A percentile compares a stretch with the other conserved stretches of the same genome.
These are phyloP conservation scores for Andrena hattorfiana DNA, from an alignment of 2,888 invertebrate species.

Conservation along the genomic window DNA sequence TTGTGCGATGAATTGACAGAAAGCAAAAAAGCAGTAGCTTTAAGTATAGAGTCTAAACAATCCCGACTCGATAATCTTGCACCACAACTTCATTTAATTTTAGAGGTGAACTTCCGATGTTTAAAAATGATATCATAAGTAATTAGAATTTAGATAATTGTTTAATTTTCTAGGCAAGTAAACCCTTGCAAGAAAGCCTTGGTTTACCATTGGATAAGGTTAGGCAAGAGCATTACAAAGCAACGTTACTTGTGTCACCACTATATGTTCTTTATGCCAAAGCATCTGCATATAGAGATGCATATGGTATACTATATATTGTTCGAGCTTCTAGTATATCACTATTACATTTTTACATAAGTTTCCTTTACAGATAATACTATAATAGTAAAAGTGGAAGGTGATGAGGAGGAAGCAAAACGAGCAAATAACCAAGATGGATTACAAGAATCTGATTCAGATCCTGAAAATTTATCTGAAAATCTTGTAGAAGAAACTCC, in stretches of 20 bases:
- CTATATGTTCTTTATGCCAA: slow-evolving; percentile 95
- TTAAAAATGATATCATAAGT: neutral
- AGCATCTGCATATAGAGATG: slow-evolving; percentile 92
- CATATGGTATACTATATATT: slow-evolving; percentile 86
- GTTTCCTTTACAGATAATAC: slow-evolving; percentile 71
- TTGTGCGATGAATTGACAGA: slow-evolving; percentile 91
- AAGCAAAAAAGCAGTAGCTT: slow-evolving; percentile 91
- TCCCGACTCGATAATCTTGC: slow-evolving; percentile 92
- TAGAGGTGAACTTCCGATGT: slow-evolving; percentile 85
- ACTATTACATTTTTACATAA: neutral
- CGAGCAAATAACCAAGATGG: slow-evolving; percentile 86
- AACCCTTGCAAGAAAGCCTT: slow-evolving; percentile 95
- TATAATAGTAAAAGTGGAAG: slow-evolving; percentile 85
- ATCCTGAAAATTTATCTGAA: slow-evolving; percentile 87
- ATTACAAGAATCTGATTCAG: slow-evolving; percentile 90
- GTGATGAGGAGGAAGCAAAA: slow-evolving; percentile 86
- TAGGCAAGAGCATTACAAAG: slow-evolving; percentile 91
- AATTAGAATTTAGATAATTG: slow-evolving; percentile 2
- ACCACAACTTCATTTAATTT: slow-evolving; percentile 90
- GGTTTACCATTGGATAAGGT: slow-evolving; percentile 92
- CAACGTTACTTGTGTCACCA: slow-evolving; percentile 91
- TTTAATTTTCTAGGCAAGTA: slow-evolving; percentile 88
- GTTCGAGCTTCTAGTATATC: neutral
- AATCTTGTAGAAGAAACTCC: slow-evolving; percentile 85
- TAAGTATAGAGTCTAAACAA: slow-evolving; percentile 91